Conservation (phyloP, 2,113 vertebrate genomes). For the Gymnocephalus cernua region DNA sequence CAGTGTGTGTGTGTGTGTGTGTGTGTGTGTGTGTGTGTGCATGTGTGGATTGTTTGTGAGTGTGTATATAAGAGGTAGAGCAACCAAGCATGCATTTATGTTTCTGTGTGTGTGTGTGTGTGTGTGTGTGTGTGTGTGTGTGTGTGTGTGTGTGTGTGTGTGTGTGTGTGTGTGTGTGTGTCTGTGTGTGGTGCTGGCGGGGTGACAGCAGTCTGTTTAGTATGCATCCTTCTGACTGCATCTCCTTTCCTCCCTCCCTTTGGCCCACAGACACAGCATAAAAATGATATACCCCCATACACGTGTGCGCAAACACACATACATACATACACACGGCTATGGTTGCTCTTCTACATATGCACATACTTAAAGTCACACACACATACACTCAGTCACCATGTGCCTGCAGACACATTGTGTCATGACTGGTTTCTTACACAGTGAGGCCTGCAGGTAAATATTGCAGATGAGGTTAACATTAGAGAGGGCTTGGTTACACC, state of each 20-base stretch:
- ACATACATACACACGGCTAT: constrained; percentile 1
- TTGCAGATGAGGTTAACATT: constrained; percentile 41
- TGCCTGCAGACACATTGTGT: constrained; percentile 49
- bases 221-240: constrained; percentile 79
- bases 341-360: constrained; percentile 33
- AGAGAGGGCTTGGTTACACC: constrained; percentile 35
- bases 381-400: constrained; percentile 31
- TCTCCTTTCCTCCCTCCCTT: constrained; percentile 68
- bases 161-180: constrained; percentile 44
- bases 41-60: constrained; percentile 51
- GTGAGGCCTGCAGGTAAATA: constrained; percentile 44
- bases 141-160: constrained; percentile 49
- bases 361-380: constrained; percentile 31
- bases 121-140: constrained; percentile 57
- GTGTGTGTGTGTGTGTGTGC: constrained; percentile 50
- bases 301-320: too few species aligned
- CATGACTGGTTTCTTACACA: constrained; percentile 38
- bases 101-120: constrained; percentile 46
- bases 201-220: constrained; percentile 81
- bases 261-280: constrained; percentile 74
- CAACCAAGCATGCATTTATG: constrained; percentile 65
- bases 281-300: constrained; percentile 54
- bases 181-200: constrained; percentile 59
- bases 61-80: constrained; percentile 53
- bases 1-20: not conserved